Percentiles rank a stretch among this genome's conserved stretches.
Evolutionary conservation across 2,113 vertebrate species (phyloP).

Genomic region (Ictalurus furcatus): DNA sequence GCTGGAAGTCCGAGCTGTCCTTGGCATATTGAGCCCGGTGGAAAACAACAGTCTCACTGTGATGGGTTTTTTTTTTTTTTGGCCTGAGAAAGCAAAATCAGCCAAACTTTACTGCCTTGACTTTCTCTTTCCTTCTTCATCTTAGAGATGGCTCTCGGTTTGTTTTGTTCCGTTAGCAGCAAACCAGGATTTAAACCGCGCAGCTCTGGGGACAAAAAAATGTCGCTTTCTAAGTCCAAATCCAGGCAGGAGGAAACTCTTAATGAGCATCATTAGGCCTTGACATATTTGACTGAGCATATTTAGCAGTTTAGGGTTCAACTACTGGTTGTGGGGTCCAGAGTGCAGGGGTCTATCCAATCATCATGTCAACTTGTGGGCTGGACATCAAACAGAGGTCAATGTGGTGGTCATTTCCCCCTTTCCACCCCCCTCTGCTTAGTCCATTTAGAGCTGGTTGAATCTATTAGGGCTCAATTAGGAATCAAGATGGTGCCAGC

Average conservation of each 20-base stretch:
- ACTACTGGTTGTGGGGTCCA: constrained; percentile 59
- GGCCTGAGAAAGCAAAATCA: constrained; percentile 18
- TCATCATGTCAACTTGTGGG: constrained; percentile 63
- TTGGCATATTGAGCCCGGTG: constrained; percentile 10
- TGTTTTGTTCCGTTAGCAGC: constrained; percentile 19
- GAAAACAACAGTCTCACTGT: constrained; percentile 50
- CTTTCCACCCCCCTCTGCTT: not conserved
- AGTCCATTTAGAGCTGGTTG: constrained; percentile 43
- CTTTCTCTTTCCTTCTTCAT: constrained; percentile 17
- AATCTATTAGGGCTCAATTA: constrained; percentile 51
- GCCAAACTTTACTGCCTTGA: not conserved
- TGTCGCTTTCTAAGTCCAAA: constrained; percentile 33
- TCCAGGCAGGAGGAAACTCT: constrained; percentile 61
- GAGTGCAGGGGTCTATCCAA: constrained; percentile 62
- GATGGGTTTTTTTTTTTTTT: not conserved
- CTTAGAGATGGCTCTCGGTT: not conserved
- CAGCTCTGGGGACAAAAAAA: not conserved
- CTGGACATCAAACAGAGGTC: constrained; percentile 60
- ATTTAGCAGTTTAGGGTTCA: constrained; percentile 63
- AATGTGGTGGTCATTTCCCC: constrained; percentile 35
- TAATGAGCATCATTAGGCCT: constrained; percentile 70
- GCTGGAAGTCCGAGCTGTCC: constrained; percentile 36
- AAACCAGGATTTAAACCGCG: not conserved
- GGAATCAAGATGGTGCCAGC: constrained; percentile 45
- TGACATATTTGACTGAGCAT: constrained; percentile 72